These are phyloP conservation scores for Bos taurus DNA, from an alignment of 2,113 vertebrate species.

Conservation along the genomic window DNA sequence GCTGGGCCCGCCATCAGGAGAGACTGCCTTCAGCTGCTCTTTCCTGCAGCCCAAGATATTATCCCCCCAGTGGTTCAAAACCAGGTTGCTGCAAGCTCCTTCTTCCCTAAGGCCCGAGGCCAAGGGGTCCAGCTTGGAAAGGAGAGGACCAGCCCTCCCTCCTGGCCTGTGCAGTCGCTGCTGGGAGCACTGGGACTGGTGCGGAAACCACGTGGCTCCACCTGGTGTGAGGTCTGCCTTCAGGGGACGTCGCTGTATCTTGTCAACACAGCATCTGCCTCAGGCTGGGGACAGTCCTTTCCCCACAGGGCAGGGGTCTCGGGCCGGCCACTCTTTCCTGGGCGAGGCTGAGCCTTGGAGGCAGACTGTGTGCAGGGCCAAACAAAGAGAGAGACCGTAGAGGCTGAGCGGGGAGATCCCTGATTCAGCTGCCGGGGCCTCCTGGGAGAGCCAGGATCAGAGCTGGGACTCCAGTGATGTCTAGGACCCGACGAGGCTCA, in stretches of 20 bases:
- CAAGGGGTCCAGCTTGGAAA: rapidly evolving
- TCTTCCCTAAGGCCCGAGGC: not conserved
- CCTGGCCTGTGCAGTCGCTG: no score
- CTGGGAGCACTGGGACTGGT: not conserved
- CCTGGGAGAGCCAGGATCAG: not conserved
- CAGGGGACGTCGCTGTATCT: rapidly evolving
- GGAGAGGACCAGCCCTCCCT: not conserved
- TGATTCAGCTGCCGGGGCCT: not conserved
- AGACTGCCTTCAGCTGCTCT: not conserved
- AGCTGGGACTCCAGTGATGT: not conserved
- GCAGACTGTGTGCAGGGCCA: not conserved
- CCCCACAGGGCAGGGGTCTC: not conserved
- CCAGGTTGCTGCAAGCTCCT: no score
- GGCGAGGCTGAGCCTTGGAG: rapidly evolving
- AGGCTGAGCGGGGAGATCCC: not conserved
- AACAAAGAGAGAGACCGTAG: not conserved
- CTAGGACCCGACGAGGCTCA: rapidly evolving
- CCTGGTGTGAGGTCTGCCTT: rapidly evolving
- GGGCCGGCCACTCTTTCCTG: rapidly evolving
- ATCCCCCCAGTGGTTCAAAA: not conserved
- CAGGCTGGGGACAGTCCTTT: not conserved
- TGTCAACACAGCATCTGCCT: no score
- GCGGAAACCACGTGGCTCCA: not conserved
- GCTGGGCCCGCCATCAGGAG: rapidly evolving
- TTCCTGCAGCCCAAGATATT: rapidly evolving